Conservation (phyloP, 2,797 vertebrate species). For the Labeo calbasu region DNA sequence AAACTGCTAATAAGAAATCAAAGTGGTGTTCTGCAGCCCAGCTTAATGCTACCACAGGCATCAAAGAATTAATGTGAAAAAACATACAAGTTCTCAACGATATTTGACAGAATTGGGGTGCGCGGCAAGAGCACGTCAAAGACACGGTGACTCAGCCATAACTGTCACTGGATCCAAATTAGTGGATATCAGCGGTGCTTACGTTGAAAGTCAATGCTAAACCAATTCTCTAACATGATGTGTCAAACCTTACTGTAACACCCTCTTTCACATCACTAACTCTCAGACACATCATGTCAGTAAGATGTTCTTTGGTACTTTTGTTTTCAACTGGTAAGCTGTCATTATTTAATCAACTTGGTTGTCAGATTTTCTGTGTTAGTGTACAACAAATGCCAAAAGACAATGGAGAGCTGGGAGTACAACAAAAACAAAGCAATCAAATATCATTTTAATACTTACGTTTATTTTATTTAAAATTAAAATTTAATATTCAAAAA, state of each 20-base stretch:
- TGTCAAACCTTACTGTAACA: constrained; percentile 7
- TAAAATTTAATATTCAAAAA: neutral
- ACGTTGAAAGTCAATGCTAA: neutral
- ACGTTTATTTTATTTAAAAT: neutral
- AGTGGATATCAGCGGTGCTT: constrained; percentile 25
- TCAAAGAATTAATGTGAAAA: constrained; percentile 26
- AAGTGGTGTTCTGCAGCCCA: constrained; percentile 24
- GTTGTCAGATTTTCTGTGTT: neutral
- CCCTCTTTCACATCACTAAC: neutral
- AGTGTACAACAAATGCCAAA: neutral
- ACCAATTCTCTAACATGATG: constrained; percentile 32
- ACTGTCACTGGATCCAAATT: constrained; percentile 45
- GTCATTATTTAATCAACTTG: neutral
- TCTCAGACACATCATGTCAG: neutral
- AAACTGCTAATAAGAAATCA: constrained; percentile 32
- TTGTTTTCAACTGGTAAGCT: neutral
- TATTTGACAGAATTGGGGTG: constrained; percentile 47
- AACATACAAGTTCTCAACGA: constrained; percentile 1
- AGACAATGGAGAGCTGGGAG: neutral
- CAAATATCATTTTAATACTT: neutral
- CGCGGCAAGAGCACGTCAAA: neutral
- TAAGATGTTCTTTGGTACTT: neutral
- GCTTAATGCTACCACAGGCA: constrained; percentile 32
- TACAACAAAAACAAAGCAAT: neutral
- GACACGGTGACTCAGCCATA: constrained; percentile 23